Base-by-base conservation (phyloP, 2,113 vertebrate genomes). In the Oryzias celebensis region DNA sequence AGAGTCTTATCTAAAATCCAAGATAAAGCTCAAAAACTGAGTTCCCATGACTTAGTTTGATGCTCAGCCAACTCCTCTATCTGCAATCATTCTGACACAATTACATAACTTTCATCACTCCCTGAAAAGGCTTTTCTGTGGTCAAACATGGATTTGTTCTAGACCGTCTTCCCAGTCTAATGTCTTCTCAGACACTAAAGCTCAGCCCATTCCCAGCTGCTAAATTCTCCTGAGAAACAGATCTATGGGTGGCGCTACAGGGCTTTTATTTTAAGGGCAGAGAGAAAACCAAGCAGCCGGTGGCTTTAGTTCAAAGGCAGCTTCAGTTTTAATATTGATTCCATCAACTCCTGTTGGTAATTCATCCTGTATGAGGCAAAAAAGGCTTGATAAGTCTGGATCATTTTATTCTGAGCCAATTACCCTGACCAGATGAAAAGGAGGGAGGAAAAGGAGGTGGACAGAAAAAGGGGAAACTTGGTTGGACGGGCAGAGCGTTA, bases 381-480 rank as follows among this genome's bases (percentile, higher is more conserved):
- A 52, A 68, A 62, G 63, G 78, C 78, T 75, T 75, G 75, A 76
- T 77, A 84, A 81, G 80, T 78, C 75, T 80, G 65, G 64, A 78
- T 82, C 54, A 65, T 79, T 73, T 71, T 68, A 80, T 65, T 53
- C 67, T 51, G 55, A 83, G 62, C 75, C 82, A 87, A 89, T 87
- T 86, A 89, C 60, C n/a, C 36, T 73, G 82, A 87, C 80, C 65
- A 55, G 60, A 36, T 41, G 59, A 55, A 63, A 44, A 48, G 52
- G 17, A 52, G 41, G 28, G 57, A n/a, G 36, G 23, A 16, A 36
- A 46, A 18, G 7, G 41, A 28, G 26, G 26, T 5, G 26, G 53
- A 24, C 20, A 22, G 44, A 20, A 1, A 10, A 36, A 36, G 26
- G 20, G 26, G 26, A 10, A 36, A 36, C 31, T 36, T 8, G 31